Evolutionary conservation across 2,797 vertebrate species (phyloP), one percentile per base, ranked within the genome.

Genomic region (Poeciliopsis infans): DNA sequence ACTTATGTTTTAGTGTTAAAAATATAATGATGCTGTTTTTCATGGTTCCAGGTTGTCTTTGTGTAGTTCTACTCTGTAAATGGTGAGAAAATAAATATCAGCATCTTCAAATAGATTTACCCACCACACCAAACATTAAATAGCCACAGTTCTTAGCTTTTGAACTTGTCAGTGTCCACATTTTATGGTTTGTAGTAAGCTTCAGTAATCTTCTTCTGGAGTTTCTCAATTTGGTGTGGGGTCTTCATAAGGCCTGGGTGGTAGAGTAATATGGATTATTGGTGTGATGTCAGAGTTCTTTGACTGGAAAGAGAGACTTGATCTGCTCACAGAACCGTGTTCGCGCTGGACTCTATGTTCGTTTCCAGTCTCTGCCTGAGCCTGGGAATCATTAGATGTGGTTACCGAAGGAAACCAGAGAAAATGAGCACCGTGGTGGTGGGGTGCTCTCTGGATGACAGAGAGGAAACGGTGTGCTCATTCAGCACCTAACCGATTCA

Each of bases 261-360:
- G 92, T 89, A 91, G 85, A 82, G 86, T 84, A 79, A 85, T 83
- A 75, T 70, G 83, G 91, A 91, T 94, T 92, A 93, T 83, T 74
- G 2, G 23, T 53, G 87, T 90, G 91, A 94, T 57, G 89, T 95
- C 93, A 93, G 84, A 85, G 85, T 0, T 59, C 84, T 82, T 75
- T 57, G 86, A 89, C 90, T 94, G 94, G 94, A 95, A 95, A 94
- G 82, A 90, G 79, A 82, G 76, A 89, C 73, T 82, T 86, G 87
- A 87, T 85, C 81, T 79, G 59, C 83, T 91, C 78, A 18, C 82
- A 82, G 84, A 72, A 79, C 79, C 61, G 82, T 81, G 82, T 84
- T 91, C 88, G 61, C 51, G 41, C 81, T 87, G 93, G 87, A 92
- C 85, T 86, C 68, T 82, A 81, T 86, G 84, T 85, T 85, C 70